Conservation (phyloP, 2,113 vertebrate species). For the Passer domesticus region DNA sequence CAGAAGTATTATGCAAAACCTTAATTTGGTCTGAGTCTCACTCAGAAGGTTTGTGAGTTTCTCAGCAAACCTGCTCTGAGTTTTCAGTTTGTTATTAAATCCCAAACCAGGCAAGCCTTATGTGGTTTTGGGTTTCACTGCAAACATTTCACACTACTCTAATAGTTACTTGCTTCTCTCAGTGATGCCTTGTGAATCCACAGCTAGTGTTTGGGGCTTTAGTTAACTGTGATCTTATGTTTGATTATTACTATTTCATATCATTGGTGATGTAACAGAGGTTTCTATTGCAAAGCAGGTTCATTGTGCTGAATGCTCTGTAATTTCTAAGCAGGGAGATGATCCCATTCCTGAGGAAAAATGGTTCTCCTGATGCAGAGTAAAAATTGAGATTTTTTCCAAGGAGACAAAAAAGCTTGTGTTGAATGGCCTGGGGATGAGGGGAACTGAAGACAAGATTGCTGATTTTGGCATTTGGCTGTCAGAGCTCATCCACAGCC, state of each 20-base stretch:
- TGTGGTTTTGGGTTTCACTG: constrained; percentile 58
- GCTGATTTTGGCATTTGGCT: background rate
- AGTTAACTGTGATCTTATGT: background rate
- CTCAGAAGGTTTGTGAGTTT: constrained; percentile 2
- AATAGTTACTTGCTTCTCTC: constrained; percentile 26
- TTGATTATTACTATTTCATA: constrained; percentile 11
- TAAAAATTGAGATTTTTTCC: background rate
- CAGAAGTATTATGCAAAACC: background rate
- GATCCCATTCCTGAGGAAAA: background rate
- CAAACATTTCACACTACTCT: constrained; percentile 25
- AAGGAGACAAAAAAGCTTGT: background rate
- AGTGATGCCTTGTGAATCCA: constrained; percentile 21
- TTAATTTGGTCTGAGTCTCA: background rate
- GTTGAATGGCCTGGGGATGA: background rate
- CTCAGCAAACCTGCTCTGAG: constrained; percentile 35
- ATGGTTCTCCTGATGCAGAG: background rate
- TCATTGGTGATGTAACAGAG: background rate
- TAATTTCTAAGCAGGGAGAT: background rate
- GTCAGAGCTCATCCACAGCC: background rate
- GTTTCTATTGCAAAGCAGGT: background rate
- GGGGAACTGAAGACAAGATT: background rate
- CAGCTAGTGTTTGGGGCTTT: constrained; percentile 11
- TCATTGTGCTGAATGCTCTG: background rate
- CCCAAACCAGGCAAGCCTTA: constrained; percentile 43
- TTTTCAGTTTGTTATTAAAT: constrained; percentile 53